Percentiles rank a stretch among this genome's conserved stretches.
Evolutionary conservation across 23 tunicate species (phyloP).

Genomic region (Corella eumyota): DNA sequence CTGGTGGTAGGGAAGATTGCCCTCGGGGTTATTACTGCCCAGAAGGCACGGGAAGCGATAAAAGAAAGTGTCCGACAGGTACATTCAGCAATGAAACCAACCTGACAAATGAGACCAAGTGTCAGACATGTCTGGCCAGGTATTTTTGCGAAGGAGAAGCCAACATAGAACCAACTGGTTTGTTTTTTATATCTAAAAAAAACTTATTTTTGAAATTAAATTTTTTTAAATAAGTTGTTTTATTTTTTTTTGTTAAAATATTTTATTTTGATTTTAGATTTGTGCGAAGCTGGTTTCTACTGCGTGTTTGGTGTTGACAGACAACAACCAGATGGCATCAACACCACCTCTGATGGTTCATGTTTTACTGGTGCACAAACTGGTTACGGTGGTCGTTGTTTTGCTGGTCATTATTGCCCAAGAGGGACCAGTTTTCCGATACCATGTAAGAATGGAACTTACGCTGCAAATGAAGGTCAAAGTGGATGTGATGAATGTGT

Average conservation of each 20-base stretch:
- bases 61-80: constrained; percentile 60
- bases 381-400: constrained; percentile 83
- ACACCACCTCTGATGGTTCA: constrained; percentile 45
- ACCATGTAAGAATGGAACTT: constrained; percentile 69
- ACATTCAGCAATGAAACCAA: constrained; percentile 52
- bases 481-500: constrained; percentile 49
- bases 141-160: constrained; percentile 43
- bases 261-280: constrained; percentile 17
- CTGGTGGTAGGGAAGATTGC: constrained; percentile 32
- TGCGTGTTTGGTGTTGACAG: constrained; percentile 86
- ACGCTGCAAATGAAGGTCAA: constrained; percentile 37
- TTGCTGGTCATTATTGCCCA: constrained; percentile 61
- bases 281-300: constrained; percentile 65
- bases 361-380: constrained; percentile 60
- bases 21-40: constrained; percentile 78
- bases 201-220: not conserved
- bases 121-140: constrained; percentile 66
- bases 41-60: constrained; percentile 44
- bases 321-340: constrained; percentile 67
- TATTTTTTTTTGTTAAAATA: not conserved
- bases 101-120: constrained; percentile 32
- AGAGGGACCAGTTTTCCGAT: constrained; percentile 37
- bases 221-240: not conserved
- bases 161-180: constrained; percentile 30
- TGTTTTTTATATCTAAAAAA: not conserved